Evolutionary conservation across 2,888 invertebrate genomes (phyloP), one percentile per base, ranked within the genome.

Genomic region (Lordiphosa fenestrarum): DNA sequence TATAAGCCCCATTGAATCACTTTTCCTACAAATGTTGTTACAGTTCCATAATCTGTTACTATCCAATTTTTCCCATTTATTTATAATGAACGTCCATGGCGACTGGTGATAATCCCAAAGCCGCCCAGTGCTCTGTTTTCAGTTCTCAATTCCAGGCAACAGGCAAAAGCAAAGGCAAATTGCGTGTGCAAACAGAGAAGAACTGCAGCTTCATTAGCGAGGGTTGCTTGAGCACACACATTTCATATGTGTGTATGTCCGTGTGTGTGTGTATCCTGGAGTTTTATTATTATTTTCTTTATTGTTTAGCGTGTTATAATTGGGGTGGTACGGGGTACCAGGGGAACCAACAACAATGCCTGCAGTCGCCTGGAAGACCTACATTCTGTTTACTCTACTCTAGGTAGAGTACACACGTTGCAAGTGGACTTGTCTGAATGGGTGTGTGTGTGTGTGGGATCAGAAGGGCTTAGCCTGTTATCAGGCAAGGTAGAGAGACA

Each of bases 271-370:
- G 70, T 58, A 53, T 54, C 70, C 64, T 73, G 73, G 65, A 77
- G 55, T 84, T 76, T 81, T 85, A 77, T 84, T 81, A 85, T 73
- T 85, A 72, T 85, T 84, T 81, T 73, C 71, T 71, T 71, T 84
- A 73, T 82, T 77, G 78, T 78, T 76, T 72, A 77, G 77, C 81
- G 77, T 66, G 77, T 74, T 72, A 77, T 81, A 81, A 77, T 77
- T 77, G 77, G 77, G 81, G 77, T 77, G 81, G 66, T 52, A 25
- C 46, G 25, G 51, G 40, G 52, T 13, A 51, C 40, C 35, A 23
- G 51, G 61, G 33, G 33, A 33, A 15, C 44, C 44, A 44, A 73
- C 44, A 44, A 76, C 73, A 73, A 71, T 66, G 72, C 44, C 73
- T 59, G 57, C 77, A 77, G 38, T 74, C 81, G 72, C 61, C 69